Evolutionary conservation across 2,888 invertebrate species (phyloP).

Genomic region (Platycheirus albimanus): DNA sequence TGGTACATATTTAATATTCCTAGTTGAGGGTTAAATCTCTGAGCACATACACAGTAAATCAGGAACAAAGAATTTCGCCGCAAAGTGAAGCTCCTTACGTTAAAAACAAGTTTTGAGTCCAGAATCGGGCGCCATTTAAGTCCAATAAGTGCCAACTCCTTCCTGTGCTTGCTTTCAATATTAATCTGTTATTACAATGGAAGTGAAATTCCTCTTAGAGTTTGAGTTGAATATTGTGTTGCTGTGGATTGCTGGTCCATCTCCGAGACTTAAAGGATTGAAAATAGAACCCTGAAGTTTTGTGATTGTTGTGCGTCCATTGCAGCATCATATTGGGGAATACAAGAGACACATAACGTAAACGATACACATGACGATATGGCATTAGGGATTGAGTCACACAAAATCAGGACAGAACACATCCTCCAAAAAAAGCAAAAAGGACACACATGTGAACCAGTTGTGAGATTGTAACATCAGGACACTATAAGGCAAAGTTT

Average conservation of each 20-base stretch:
- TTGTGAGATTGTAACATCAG: constrained; percentile 42
- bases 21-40: no score
- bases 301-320: constrained; percentile 71
- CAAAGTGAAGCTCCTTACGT: no score
- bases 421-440: constrained; percentile 2
- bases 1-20: no score
- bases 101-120: no score
- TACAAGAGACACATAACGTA: constrained; percentile 36
- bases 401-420: not conserved
- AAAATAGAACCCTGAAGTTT: constrained; percentile 69
- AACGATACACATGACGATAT: constrained; percentile 65
- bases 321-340: constrained; percentile 51
- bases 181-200: not conserved
- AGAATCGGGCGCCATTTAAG: no score
- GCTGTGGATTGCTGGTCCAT: constrained; percentile 27
- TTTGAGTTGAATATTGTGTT: not conserved
- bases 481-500: constrained; percentile 12
- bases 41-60: no score
- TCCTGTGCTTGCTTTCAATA: no score
- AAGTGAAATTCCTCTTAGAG: constrained; percentile 21
- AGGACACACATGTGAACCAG: constrained; percentile 8
- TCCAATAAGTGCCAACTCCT: no score
- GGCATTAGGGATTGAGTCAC: constrained; percentile 47
- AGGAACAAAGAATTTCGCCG: no score
- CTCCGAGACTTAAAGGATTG: constrained; percentile 69